Percentiles rank a stretch among this genome's conserved stretches.
phyloP scores from a whole-genome alignment of 2,113 vertebrate genomes.

The Cervus canadensis region DNA sequence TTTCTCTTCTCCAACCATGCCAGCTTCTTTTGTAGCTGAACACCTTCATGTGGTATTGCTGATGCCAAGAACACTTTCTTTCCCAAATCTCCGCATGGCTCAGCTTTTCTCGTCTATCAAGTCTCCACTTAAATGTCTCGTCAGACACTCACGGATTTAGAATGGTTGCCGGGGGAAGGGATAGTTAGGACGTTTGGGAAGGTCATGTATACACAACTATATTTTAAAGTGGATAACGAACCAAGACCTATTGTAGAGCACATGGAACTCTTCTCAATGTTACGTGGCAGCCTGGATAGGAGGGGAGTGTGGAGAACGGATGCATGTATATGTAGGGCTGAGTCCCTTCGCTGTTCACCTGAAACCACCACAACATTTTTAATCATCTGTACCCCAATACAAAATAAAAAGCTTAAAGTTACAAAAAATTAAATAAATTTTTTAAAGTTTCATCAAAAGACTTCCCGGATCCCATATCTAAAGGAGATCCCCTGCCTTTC shows the following conservation, averaged over 20 bases:
- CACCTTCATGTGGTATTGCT: not conserved
- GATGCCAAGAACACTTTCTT: not conserved
- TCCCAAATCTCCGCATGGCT: not conserved
- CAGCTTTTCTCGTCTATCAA: not conserved
- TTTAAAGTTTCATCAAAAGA: not conserved
- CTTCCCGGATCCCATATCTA: not conserved
- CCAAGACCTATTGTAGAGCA: not conserved
- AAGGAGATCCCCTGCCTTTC: not conserved
- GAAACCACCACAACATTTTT: not conserved
- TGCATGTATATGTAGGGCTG: not conserved
- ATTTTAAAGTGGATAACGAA: not conserved
- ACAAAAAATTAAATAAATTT: not conserved
- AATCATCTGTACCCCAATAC: not conserved
- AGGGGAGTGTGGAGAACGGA: not conserved
- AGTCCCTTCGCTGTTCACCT: not conserved
- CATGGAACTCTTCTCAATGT: not conserved
- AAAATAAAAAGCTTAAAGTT: not conserved
- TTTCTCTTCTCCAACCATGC: not conserved
- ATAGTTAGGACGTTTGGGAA: not conserved
- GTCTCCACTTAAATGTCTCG: not conserved
- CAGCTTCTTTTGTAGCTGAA: not conserved
- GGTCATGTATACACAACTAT: not conserved
- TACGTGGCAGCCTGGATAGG: not conserved
- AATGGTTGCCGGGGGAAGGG: not conserved
- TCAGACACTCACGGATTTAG: not conserved